Evolutionary conservation across 2,888 invertebrate species (phyloP).

Genomic region (Netelia fuscicornis): DNA sequence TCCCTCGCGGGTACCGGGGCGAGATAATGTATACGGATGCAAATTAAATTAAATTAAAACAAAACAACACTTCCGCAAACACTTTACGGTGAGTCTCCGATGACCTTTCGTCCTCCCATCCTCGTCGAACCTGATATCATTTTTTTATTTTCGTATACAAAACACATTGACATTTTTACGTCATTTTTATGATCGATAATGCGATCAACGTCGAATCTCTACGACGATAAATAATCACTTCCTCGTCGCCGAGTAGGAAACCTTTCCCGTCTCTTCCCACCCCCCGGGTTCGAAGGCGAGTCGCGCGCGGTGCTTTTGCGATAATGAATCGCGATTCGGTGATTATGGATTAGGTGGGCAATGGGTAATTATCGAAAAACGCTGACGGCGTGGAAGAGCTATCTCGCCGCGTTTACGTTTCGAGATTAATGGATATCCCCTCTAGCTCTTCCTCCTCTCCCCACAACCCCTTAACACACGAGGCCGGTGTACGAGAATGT

Average conservation of each 20-base stretch:
- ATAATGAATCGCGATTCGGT: conserved; percentile 44
- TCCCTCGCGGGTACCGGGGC: conserved; percentile 54
- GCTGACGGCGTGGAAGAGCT: conserved; percentile 53
- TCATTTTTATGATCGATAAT: neutral
- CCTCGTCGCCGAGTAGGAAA: neutral
- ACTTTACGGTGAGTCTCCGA: conserved; percentile 34
- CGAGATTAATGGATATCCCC: conserved; percentile 56
- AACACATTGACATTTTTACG: neutral
- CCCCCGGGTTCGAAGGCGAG: neutral
- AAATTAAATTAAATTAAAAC: conserved; percentile 19
- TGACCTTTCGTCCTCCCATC: conserved; percentile 17
- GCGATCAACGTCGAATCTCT: neutral
- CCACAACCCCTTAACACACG: neutral
- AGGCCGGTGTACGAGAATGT: conserved; percentile 13
- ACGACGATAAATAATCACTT: neutral
- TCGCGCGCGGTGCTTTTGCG: neutral
- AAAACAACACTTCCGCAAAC: neutral
- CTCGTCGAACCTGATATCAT: conserved; percentile 38
- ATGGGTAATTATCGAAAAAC: conserved; percentile 67
- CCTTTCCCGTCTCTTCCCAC: no score
- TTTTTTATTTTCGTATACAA: neutral
- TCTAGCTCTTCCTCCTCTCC: neutral
- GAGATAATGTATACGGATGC: neutral
- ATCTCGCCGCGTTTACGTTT: conserved; percentile 17
- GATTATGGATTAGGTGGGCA: conserved; percentile 46